Percentiles rank a stretch among this genome's conserved stretches.
Conservation (phyloP, 2,888 invertebrate genomes). For the Chaetoderma sp. region DNA sequence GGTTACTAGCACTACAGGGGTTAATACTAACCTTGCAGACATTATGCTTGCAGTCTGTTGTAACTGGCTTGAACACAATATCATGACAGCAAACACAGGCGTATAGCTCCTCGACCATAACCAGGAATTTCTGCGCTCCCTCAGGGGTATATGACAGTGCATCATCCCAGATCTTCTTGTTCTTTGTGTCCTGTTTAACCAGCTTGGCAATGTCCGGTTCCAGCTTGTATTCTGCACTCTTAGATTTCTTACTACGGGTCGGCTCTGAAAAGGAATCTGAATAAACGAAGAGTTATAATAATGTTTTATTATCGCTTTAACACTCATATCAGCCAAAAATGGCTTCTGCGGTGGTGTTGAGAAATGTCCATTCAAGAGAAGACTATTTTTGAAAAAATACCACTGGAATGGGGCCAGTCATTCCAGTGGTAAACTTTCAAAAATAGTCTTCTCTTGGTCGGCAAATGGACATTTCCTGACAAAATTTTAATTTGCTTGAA, state of each 20-base stretch:
- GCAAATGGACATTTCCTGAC: too few species aligned
- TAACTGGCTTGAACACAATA: conserved; percentile 78
- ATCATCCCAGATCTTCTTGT: conserved; percentile 79
- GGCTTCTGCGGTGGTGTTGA: too few species aligned
- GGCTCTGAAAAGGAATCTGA: neutral
- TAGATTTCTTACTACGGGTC: conserved; percentile 52
- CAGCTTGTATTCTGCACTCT: conserved; percentile 67
- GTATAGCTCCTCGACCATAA: conserved; percentile 77
- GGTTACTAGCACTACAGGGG: too few species aligned
- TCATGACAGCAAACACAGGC: conserved; percentile 86
- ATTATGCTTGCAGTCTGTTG: conserved; percentile 81
- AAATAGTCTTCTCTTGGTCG: too few species aligned
- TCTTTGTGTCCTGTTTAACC: conserved; percentile 75
- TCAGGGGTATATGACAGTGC: conserved; percentile 73
- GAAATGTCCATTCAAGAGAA: too few species aligned
- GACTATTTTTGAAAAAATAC: too few species aligned
- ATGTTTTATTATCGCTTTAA: too few species aligned
- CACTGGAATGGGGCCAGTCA: too few species aligned
- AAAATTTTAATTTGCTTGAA: too few species aligned
- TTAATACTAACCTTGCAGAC: conserved; percentile 79
- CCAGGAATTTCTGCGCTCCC: conserved; percentile 74
- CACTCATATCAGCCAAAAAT: too few species aligned
- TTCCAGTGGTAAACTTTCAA: too few species aligned
- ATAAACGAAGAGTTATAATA: too few species aligned
- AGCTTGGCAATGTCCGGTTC: conserved; percentile 67